A percentile compares a stretch with the other conserved stretches of the same genome.
These are phyloP conservation scores for Nannoperca australis DNA, from an alignment of 2,797 vertebrate genomes.

Conservation along the genomic window DNA sequence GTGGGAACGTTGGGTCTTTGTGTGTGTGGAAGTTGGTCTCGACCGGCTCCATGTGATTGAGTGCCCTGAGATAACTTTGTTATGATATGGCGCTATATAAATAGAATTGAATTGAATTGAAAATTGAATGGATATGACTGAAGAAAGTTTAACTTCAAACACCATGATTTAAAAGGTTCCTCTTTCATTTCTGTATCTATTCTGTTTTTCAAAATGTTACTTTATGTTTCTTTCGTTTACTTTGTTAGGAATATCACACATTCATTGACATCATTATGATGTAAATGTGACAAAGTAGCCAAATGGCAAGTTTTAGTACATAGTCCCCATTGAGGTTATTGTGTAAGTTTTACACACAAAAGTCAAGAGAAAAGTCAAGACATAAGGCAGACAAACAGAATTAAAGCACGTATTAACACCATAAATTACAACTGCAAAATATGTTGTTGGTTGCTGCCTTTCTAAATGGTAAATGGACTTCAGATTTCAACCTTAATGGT, in stretches of 20 bases:
- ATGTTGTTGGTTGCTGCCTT: background rate
- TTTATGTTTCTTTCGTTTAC: background rate
- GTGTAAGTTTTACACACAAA: background rate
- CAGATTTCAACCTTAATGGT: too few species aligned
- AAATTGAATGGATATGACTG: constrained; percentile 25
- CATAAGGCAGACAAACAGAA: background rate
- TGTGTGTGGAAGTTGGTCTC: too few species aligned
- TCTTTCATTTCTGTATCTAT: background rate
- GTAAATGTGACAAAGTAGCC: background rate
- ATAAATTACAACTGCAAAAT: background rate
- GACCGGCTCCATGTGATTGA: too few species aligned
- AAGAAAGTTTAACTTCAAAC: constrained; percentile 26
- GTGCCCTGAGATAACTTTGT: too few species aligned
- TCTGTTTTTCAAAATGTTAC: background rate
- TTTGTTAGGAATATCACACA: background rate
- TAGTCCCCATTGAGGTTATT: background rate
- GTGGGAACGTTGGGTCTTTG: too few species aligned
- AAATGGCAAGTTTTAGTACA: background rate
- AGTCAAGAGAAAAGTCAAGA: background rate
- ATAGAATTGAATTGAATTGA: too few species aligned
- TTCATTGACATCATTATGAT: background rate
- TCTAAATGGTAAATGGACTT: background rate
- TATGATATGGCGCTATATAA: too few species aligned
- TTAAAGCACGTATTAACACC: background rate
- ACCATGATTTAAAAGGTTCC: background rate